phyloP scores from a whole-genome alignment of 1,140 invertebrate genomes.

The Drosophila burlai region DNA sequence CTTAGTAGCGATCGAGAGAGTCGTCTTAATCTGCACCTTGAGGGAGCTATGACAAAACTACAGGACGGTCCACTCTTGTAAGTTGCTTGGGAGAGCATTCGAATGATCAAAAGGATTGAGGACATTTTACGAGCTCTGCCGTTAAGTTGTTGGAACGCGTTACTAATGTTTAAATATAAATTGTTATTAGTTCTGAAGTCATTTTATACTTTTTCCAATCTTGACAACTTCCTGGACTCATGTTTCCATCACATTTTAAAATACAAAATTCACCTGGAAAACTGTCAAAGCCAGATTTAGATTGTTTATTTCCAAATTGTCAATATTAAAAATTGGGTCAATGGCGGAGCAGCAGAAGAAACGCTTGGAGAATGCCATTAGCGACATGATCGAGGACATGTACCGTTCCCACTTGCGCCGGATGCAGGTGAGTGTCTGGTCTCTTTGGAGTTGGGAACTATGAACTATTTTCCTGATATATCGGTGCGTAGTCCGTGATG shows the following conservation, averaged over 20 bases:
- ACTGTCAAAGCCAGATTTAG: slow-evolving; percentile 1
- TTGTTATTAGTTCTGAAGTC: neutral
- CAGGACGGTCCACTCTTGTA: neutral
- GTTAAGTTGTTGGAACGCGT: slow-evolving; percentile 26
- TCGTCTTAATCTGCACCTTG: neutral
- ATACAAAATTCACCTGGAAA: slow-evolving; percentile 38
- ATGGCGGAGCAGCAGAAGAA: slow-evolving; percentile 92
- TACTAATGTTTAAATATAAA: slow-evolving; percentile 15
- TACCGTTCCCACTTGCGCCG: slow-evolving; percentile 91
- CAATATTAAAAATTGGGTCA: slow-evolving; percentile 60
- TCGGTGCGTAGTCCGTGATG: slow-evolving; percentile 88
- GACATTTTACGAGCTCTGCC: neutral
- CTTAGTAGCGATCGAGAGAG: neutral
- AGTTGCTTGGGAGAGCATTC: neutral
- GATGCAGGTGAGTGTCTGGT: slow-evolving; percentile 90
- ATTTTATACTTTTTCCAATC: slow-evolving; percentile 7
- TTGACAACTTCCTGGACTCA: slow-evolving; percentile 3
- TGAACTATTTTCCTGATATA: neutral
- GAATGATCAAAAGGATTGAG: neutral
- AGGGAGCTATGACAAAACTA: neutral
- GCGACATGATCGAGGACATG: slow-evolving; percentile 91
- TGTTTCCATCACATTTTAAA: slow-evolving; percentile 23
- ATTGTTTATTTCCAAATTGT: slow-evolving; percentile 50
- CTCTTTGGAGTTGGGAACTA: neutral
- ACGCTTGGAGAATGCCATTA: slow-evolving; percentile 92